Base-by-base conservation (phyloP, 2,888 invertebrate species). In the Pherbina coryleti region DNA sequence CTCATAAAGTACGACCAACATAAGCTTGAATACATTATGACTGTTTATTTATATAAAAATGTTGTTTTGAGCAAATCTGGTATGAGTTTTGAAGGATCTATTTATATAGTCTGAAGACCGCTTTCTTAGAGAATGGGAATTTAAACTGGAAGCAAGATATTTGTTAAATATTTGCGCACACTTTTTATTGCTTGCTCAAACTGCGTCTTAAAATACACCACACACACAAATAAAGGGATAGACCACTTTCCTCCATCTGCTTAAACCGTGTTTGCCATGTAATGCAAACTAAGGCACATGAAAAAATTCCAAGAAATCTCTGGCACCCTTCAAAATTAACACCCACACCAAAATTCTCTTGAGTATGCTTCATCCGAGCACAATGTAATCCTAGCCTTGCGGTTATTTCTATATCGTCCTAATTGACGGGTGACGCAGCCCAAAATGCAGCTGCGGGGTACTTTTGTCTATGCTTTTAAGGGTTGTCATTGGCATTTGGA, bases 381-480 rank as follows among this genome's bases (percentile, higher is more conserved):
- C 37, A 66, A 66, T 66, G 37, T 37, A 66, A 66, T 66, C 37
- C 31, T 31, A 17, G 64, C 64, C 64, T 66, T 66, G 64, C 19
- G 64, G 64, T 66, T 66, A 66, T 66, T 66, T 66, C 37, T 66
- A 37, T 66, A 66, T 66, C 37, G 64, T 28, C 64, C n/a, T 66
- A 37, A 17, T 66, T 66, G 64, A 19, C 37, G 44, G 44, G 44
- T 11, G 34, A 28, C 37, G 37, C n/a, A 34, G 28, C 64, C 1
- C 64, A 64, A 66, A 66, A 28, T 8, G 37, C 31, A 55, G 55
- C 19, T 22, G 55, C 22, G 19, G 55, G 19, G 19, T 55, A 19
- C 9, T 66, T 7, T 31, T 66, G 64, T 31, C 34, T 31, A 5
- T 8, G 64, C 37, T 66, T 31, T n/a, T 17, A 28, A 14, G 64